Evolutionary conservation across 1,140 invertebrate species (phyloP).

Genomic region (Octopus bimaculoides): DNA sequence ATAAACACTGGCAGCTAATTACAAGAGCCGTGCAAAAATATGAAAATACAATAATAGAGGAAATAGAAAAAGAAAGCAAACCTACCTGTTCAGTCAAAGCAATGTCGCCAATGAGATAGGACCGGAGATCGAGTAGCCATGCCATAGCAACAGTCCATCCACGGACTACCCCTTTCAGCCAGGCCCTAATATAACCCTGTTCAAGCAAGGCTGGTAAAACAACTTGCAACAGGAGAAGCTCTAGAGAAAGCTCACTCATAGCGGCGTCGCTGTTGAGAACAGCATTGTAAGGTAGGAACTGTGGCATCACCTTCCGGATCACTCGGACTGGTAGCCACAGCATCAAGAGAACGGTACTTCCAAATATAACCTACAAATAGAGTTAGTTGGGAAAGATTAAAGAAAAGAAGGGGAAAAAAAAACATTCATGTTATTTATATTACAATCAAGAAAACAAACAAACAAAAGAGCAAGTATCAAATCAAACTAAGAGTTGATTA

Average conservation of each 20-base stretch:
- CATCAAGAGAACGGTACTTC: constrained; percentile 92
- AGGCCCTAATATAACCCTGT: constrained; percentile 89
- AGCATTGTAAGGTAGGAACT: constrained; percentile 91
- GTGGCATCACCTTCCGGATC: constrained; percentile 77
- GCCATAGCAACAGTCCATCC: constrained; percentile 87
- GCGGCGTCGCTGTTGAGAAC: constrained; percentile 71
- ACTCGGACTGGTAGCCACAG: constrained; percentile 91
- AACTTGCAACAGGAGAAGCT: constrained; percentile 91
- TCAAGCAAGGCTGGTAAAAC: constrained; percentile 93
- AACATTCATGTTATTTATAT: too few species aligned
- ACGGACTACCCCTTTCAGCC: constrained; percentile 83
- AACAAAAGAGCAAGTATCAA: too few species aligned
- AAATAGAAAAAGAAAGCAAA: too few species aligned
- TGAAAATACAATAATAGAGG: too few species aligned
- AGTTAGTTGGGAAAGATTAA: too few species aligned
- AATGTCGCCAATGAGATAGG: constrained; percentile 76
- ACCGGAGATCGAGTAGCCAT: constrained; percentile 81
- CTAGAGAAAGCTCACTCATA: constrained; percentile 82
- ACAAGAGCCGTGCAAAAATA: too few species aligned
- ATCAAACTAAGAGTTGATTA: too few species aligned
- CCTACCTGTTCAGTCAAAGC: constrained; percentile 35
- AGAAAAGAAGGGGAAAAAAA: too few species aligned
- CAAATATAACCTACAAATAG: constrained; percentile 69
- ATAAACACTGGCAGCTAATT: too few species aligned
- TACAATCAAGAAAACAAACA: too few species aligned